Base-by-base conservation (phyloP, 2,113 vertebrate species). In the Tragelaphus scriptus region DNA sequence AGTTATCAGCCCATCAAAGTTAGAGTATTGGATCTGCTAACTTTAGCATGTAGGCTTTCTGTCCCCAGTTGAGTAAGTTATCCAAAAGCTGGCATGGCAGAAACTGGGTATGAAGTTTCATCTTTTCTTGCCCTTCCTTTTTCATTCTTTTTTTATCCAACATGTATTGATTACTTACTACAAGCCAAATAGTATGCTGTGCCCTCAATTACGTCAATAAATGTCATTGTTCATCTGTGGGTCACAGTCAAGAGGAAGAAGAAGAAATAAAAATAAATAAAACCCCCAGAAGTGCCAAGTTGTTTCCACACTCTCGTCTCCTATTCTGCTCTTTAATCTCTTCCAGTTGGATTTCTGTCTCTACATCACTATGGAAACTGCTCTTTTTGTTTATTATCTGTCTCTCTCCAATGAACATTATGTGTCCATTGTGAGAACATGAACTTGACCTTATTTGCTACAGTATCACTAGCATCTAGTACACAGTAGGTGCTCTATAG, bases 191-290 rank as follows among this genome's bases (percentile, higher is more conserved):
- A 88, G 21, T 91, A 15, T 85, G 15, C 47, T 87, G 30, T 59
- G 49, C 13, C 36, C 51, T 97, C 84, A 92, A 91, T 92, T 96
- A 84, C 1, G n/a, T 93, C n/a, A 97, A 71, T 88, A 90, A 89
- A 32, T 68, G 3, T 9, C 87, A 53, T 61, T 96, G 6, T 8
- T 80, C 6, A 59, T 68, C 93, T 87, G 61, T 90, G 47, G 32
- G 56, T 93, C 61, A 47, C 14, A 49, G 71, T 80, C 84, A 91
- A 92, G 94, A 92, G 3, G 36, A 81, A 71, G 63, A 82, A 10
- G 56, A 91, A 96, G 82, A 44, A 26, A 55, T 47, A 6, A 30
- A 90, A 90, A 96, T 36, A 75, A 95, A 68, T 71, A 23, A 44
- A 68, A 13, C 3, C 28, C 15, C 12, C 49, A 79, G 65, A 89